Evolutionary conservation across 2,797 vertebrate genomes (phyloP).

Genomic region (Prionace glauca): DNA sequence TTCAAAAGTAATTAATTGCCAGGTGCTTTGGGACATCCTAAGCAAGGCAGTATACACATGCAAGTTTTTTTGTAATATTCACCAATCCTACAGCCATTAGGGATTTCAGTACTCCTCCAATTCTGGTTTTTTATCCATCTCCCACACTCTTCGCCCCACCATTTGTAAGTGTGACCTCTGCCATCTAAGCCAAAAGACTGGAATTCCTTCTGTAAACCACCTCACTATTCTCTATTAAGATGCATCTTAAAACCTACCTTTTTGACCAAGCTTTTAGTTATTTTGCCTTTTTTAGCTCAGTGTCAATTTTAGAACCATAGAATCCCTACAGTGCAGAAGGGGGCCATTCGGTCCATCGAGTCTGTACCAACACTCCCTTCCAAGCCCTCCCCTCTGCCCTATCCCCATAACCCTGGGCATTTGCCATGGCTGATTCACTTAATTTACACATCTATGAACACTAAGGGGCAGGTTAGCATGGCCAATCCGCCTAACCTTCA

Average conservation of each 20-base stretch:
- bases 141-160: background rate
- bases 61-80: background rate
- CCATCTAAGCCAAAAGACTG: background rate
- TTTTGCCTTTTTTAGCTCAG: background rate
- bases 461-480: too few relatives aligned
- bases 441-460: too few relatives aligned
- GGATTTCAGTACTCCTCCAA: background rate
- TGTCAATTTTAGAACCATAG: background rate
- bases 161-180: background rate
- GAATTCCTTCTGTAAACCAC: background rate
- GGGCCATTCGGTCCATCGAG: too few relatives aligned
- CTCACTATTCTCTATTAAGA: background rate
- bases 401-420: too few relatives aligned
- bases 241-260: background rate
- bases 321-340: too few relatives aligned
- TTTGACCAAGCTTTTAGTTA: background rate
- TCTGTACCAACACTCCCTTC: too few relatives aligned
- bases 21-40: background rate
- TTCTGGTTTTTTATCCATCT: background rate
- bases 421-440: too few relatives aligned
- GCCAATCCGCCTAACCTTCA: too few relatives aligned
- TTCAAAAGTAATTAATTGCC: background rate
- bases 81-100: background rate
- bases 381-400: too few relatives aligned
- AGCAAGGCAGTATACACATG: background rate